Evolutionary conservation across 2,888 invertebrate genomes (phyloP), one percentile per base, ranked within the genome.

Genomic region (Lasioglossum oenotherae): DNA sequence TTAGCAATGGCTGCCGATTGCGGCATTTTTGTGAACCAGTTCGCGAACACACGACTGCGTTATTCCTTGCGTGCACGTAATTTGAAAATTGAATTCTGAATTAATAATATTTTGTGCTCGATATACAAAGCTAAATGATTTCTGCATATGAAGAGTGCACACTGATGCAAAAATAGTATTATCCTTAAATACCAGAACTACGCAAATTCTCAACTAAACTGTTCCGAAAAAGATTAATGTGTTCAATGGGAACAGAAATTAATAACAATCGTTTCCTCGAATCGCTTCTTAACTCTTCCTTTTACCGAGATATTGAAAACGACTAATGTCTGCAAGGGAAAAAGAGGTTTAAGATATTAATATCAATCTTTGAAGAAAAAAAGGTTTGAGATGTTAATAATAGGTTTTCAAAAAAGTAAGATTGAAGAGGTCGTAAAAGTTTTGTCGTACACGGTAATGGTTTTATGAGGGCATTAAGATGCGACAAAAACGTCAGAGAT

Each of bases 401-500:
- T 64, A 64, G 31, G 31, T 64, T 31, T 16, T 16, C 6, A 5
- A 31, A 64, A 64, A 64, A 27, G 19, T 19, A 16, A 31, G 16
- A 64, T 64, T n/a, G 64, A 16, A 31, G 2, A n/a, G 31, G 8
- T 64, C 16, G 64, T 31, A 64, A 31, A 31, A 64, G 31, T 69
- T 38, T 35, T 35, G 16, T 38, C 38, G 35, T 23, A 12, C 67
- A 23, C 19, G 67, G 35, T 69, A 38, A 71, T n/a, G 23, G 41
- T 71, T 71, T 71, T 41, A 41, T 41, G 38, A 2, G n/a, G 12
- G n/a, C 41, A 71, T 71, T 71, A 71, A 71, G 19, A 41, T 12
- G 71, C 38, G 38, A 41, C 38, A 71, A 71, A 41, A 71, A 71
- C 41, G 41, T 41, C 35, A 38, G 71, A 71, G 38, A 23, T 69